Percentiles rank a stretch among this genome's conserved stretches.
Conservation (phyloP, 2,888 invertebrate species). For the Ochropleura plecta region DNA sequence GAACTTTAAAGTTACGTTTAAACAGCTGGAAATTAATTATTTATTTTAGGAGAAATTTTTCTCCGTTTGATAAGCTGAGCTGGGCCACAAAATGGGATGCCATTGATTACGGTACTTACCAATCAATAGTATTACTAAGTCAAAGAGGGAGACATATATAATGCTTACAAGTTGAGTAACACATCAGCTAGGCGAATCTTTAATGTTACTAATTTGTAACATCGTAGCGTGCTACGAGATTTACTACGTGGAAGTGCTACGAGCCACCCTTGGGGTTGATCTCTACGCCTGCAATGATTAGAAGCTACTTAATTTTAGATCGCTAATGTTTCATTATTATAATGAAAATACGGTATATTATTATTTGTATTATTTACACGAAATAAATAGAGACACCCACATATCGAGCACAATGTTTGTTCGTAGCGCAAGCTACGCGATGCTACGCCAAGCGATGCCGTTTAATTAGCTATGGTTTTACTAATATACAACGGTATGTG, state of each 20-base stretch:
- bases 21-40: not conserved
- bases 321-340: not conserved
- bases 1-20: not conserved
- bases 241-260: constrained; percentile 26
- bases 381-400: not conserved
- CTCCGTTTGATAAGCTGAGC: not conserved
- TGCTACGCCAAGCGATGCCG: not conserved
- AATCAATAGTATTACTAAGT: no score
- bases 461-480: not conserved
- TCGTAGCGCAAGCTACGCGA: not conserved
- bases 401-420: not conserved
- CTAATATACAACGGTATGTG: not conserved
- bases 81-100: not conserved
- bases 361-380: not conserved
- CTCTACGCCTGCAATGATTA: no score
- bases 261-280: constrained; percentile 2
- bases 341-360: not conserved
- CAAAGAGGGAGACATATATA: not conserved
- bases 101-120: not conserved
- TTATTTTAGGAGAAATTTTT: no score
- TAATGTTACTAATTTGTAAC: not conserved
- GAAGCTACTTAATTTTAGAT: not conserved
- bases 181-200: not conserved
- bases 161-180: not conserved
- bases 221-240: constrained; percentile 29